phyloP scores from a whole-genome alignment of 2,797 vertebrate species.

The Xiphophorus birchmanni region DNA sequence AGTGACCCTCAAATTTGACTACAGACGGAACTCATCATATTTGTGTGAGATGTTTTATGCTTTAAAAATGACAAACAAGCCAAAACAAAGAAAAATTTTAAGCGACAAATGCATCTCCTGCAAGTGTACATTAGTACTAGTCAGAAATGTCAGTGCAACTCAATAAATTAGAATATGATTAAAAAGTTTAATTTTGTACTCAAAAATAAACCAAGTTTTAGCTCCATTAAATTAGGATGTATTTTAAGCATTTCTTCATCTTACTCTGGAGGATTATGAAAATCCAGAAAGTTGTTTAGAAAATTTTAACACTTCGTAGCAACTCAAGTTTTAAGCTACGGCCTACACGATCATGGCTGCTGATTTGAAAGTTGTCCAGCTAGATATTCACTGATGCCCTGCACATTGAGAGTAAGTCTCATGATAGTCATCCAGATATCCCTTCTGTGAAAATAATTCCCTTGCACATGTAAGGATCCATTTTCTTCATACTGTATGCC shows the following conservation, averaged over 20 bases:
- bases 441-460: neutral
- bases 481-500: neutral
- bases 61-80: conserved; percentile 38
- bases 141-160: neutral
- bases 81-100: conserved; percentile 32
- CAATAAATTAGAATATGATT: neutral
- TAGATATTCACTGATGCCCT: no score
- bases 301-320: neutral
- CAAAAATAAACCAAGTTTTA: neutral
- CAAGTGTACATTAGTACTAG: conserved; percentile 6
- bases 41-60: conserved; percentile 27
- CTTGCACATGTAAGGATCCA: neutral
- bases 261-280: neutral
- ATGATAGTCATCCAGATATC: neutral
- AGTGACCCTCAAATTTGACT: conserved; percentile 40
- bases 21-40: conserved; percentile 26
- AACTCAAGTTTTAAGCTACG: neutral
- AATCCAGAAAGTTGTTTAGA: neutral
- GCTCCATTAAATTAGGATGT: neutral
- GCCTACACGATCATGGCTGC: neutral
- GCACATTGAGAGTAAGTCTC: no score
- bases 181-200: neutral
- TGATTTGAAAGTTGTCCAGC: no score
- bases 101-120: conserved; percentile 26
- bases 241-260: neutral